A percentile compares a stretch with the other conserved stretches of the same genome.
These are phyloP conservation scores for Trichomycterus rosablanca DNA, from an alignment of 2,113 vertebrate genomes.

Conservation along the genomic window DNA sequence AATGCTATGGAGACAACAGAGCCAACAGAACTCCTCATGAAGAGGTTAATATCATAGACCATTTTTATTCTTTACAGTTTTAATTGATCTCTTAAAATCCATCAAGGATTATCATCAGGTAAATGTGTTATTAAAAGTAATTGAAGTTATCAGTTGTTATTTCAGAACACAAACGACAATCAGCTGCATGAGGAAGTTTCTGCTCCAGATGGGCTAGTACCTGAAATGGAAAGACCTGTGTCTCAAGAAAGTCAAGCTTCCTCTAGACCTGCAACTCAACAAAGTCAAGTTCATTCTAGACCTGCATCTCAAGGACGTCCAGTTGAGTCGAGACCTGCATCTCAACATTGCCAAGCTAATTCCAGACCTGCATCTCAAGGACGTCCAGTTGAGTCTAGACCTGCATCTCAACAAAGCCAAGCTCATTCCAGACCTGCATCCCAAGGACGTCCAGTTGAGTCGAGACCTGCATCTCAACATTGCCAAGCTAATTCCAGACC, in stretches of 20 bases:
- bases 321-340: constrained; percentile 22
- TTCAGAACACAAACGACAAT: constrained; percentile 8
- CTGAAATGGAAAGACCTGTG: neutral
- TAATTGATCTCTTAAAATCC: no score
- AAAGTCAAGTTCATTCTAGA: constrained; percentile 20
- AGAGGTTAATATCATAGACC: constrained; percentile 1
- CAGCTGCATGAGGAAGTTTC: neutral
- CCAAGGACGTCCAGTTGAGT: neutral
- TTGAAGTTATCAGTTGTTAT: neutral
- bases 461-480: constrained; percentile 20
- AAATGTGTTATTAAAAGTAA: no score
- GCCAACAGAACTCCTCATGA: constrained; percentile 4
- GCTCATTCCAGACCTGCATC: neutral
- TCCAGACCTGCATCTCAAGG: constrained; percentile 1
- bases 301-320: constrained; percentile 21
- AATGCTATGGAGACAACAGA: neutral
- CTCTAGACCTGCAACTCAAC: constrained; percentile 18
- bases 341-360: constrained; percentile 1
- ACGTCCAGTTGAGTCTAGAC: neutral
- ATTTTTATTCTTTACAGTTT: neutral
- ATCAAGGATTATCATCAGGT: no score
- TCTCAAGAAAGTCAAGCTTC: constrained; percentile 9
- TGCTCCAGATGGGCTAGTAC: neutral
- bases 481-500: neutral
- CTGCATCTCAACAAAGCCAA: neutral